A percentile compares a stretch with the other conserved stretches of the same genome.
Conservation (phyloP, 2,113 vertebrate genomes). For the Xenopus borealis region DNA sequence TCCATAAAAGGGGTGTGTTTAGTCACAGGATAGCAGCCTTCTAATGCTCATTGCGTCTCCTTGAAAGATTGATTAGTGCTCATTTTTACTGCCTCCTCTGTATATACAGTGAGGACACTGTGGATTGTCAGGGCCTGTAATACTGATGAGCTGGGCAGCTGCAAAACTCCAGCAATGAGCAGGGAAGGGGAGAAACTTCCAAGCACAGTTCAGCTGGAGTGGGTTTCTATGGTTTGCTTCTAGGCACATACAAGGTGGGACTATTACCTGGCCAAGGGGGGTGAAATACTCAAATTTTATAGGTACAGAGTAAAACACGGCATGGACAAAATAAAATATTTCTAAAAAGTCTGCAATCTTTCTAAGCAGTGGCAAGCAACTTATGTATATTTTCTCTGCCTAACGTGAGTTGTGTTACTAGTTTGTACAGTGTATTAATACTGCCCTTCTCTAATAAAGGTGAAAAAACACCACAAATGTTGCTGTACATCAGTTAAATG, state of each 20-base stretch:
- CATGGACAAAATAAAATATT: too few relatives aligned
- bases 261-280: not conserved
- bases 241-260: constrained; percentile 29
- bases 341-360: too few relatives aligned
- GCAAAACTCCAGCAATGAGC: constrained; percentile 56
- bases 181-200: constrained; percentile 48
- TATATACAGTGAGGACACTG: constrained; percentile 67
- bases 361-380: too few relatives aligned
- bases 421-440: too few relatives aligned
- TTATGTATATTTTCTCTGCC: too few relatives aligned
- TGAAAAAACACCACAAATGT: too few relatives aligned
- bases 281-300: too few relatives aligned
- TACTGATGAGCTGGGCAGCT: constrained; percentile 63
- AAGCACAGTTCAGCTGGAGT: constrained; percentile 49
- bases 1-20: constrained; percentile 87
- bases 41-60: constrained; percentile 78
- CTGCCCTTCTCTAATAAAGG: too few relatives aligned
- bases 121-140: constrained; percentile 63
- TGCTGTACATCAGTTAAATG: too few relatives aligned
- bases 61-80: constrained; percentile 77
- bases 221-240: constrained; percentile 18
- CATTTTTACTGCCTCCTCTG: constrained; percentile 78
- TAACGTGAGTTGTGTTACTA: too few relatives aligned
- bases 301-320: too few relatives aligned
- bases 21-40: constrained; percentile 82